phyloP scores from a whole-genome alignment of 92 coral and sea anemone genomes.

The Metridium senile region DNA sequence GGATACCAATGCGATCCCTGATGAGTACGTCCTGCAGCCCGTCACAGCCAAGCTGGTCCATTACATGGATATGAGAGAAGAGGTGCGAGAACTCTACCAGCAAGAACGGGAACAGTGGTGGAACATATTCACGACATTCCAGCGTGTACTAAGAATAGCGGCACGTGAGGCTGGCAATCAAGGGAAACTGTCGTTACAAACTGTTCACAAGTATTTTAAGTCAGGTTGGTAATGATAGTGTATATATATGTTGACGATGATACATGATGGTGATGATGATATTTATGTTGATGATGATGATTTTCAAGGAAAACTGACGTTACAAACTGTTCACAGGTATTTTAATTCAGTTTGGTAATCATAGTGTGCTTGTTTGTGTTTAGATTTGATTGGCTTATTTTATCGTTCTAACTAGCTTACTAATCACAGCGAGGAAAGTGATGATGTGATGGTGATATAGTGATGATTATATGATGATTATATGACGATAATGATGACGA shows the following conservation, averaged over 20 bases:
- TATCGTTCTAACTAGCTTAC: too few relatives aligned
- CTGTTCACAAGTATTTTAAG: slow-evolving; percentile 71
- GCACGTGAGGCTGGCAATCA: slow-evolving; percentile 62
- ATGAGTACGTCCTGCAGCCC: slow-evolving; percentile 86
- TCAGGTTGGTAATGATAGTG: slow-evolving; percentile 58
- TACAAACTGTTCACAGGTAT: slow-evolving; percentile 68
- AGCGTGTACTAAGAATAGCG: slow-evolving; percentile 57
- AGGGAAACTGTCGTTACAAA: slow-evolving; percentile 42
- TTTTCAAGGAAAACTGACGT: slow-evolving; percentile 2
- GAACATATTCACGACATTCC: slow-evolving; percentile 65
- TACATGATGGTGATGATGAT: not conserved
- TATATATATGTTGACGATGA: not conserved
- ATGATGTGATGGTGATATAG: too few relatives aligned
- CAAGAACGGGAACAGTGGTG: slow-evolving; percentile 73
- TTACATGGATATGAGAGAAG: slow-evolving; percentile 73
- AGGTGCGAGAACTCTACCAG: slow-evolving; percentile 41
- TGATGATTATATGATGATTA: not conserved
- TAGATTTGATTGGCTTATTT: too few relatives aligned
- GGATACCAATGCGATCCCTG: slow-evolving; percentile 79
- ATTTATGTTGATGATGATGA: not conserved
- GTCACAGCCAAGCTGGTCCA: slow-evolving; percentile 62
- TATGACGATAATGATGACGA: not conserved
- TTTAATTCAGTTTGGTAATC: slow-evolving; percentile 64
- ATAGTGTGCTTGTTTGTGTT: not conserved
- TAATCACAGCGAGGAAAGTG: too few relatives aligned